Percentiles rank a stretch among this genome's conserved stretches.
Conservation (phyloP, 2,888 invertebrate species). For the Ochropacha duplaris region DNA sequence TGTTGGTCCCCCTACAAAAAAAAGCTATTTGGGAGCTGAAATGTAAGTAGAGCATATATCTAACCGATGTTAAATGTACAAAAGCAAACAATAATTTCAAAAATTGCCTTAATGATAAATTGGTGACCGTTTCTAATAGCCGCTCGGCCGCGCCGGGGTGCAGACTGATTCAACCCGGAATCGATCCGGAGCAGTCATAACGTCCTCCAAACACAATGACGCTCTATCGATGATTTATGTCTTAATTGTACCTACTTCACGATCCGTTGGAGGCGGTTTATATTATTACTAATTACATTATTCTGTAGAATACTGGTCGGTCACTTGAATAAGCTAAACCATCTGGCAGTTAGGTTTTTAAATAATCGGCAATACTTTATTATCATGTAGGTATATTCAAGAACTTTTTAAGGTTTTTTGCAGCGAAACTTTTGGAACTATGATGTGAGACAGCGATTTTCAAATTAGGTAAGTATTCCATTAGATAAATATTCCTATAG, state of each 20-base stretch:
- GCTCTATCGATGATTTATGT: constrained; percentile 77
- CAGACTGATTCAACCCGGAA: constrained; percentile 66
- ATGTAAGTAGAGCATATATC: constrained; percentile 58
- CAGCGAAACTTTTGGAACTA: too few species aligned
- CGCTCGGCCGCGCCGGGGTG: constrained; percentile 48
- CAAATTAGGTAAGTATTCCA: too few species aligned
- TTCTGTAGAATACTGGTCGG: constrained; percentile 50
- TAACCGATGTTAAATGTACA: constrained; percentile 32
- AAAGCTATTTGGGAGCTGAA: background rate
- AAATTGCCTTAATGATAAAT: constrained; percentile 83
- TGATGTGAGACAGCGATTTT: too few species aligned
- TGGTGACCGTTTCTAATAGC: constrained; percentile 79
- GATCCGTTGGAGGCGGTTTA: constrained; percentile 61
- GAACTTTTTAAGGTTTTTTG: too few species aligned
- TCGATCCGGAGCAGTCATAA: constrained; percentile 74
- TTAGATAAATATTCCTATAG: too few species aligned
- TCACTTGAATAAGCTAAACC: constrained; percentile 29
- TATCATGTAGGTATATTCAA: too few species aligned
- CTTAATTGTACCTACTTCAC: constrained; percentile 72
- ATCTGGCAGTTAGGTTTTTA: constrained; percentile 16
- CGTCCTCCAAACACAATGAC: constrained; percentile 74
- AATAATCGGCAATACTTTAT: too few species aligned
- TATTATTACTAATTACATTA: constrained; percentile 60
- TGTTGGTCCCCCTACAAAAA: too few species aligned
- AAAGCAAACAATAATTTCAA: constrained; percentile 80